These are phyloP conservation scores for Luperina nickerlii DNA, from an alignment of 2,888 invertebrate genomes.

Conservation along the genomic window DNA sequence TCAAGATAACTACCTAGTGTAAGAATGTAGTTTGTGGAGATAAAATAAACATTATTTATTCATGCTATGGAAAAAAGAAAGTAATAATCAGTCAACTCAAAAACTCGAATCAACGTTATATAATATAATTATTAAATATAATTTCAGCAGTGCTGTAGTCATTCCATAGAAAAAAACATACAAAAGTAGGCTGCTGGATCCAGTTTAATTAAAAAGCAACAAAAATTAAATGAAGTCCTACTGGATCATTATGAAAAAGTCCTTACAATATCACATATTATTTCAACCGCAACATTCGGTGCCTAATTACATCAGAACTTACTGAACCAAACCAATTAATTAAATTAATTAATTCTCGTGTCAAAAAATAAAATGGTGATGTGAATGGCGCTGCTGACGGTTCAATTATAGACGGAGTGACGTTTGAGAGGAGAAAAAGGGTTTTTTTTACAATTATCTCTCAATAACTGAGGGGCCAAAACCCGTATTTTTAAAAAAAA, in stretches of 20 bases:
- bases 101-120: neutral
- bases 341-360: conserved; percentile 39
- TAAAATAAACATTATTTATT: neutral
- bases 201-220: neutral
- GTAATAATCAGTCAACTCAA: neutral
- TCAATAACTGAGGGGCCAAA: neutral
- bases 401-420: conserved; percentile 23
- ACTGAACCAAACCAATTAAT: conserved; percentile 43
- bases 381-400: conserved; percentile 25
- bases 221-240: neutral
- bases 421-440: conserved; percentile 5
- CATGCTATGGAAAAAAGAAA: neutral
- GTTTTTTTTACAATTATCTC: neutral
- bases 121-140: no score
- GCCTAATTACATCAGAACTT: conserved; percentile 28
- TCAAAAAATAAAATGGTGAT: conserved; percentile 38
- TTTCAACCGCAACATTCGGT: conserved; percentile 17
- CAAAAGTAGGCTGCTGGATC: no score
- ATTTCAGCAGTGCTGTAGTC: no score
- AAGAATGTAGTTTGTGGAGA: neutral
- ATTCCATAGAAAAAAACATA: neutral
- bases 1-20: neutral
- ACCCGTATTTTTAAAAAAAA: no score
- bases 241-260: no score
- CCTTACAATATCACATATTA: conserved; percentile 17